These are phyloP conservation scores for Huso huso DNA, from an alignment of 2,797 vertebrate species.

Conservation along the genomic window DNA sequence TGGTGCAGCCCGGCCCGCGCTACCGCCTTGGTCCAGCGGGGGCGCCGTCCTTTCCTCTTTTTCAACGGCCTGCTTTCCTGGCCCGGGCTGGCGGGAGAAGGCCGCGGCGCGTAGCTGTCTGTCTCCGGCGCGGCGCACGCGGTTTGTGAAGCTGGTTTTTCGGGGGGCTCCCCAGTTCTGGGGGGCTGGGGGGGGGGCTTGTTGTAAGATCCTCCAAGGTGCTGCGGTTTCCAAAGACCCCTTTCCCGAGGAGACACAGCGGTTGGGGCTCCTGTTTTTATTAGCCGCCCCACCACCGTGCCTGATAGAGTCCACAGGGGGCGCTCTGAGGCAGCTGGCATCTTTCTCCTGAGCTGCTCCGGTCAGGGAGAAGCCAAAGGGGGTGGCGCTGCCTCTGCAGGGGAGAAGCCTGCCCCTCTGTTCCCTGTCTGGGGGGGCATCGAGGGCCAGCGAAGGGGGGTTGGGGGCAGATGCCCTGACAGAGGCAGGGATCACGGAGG, in stretches of 20 bases:
- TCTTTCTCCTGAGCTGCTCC: background rate
- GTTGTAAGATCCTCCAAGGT: too few relatives aligned
- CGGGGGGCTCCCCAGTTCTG: too few relatives aligned
- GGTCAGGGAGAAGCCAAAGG: background rate
- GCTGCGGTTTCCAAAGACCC: too few relatives aligned
- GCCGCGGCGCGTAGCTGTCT: constrained; percentile 32
- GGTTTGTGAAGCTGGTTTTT: too few relatives aligned
- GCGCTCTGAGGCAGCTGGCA: background rate
- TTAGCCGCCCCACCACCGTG: background rate
- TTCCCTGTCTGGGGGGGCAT: background rate
- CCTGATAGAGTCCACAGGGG: background rate
- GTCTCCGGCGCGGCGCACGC: too few relatives aligned
- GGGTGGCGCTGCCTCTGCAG: background rate
- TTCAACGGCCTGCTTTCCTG: constrained; percentile 74
- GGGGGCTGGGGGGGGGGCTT: too few relatives aligned
- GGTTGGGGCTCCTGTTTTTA: too few relatives aligned
- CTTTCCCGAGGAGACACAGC: too few relatives aligned
- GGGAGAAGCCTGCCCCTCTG: background rate
- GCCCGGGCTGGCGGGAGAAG: constrained; percentile 41
- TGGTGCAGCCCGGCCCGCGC: constrained; percentile 47
- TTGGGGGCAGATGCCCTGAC: constrained; percentile 28
- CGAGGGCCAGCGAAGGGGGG: constrained; percentile 11
- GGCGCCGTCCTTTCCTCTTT: constrained; percentile 81
- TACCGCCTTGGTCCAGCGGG: constrained; percentile 80
- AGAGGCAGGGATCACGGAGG: constrained; percentile 10